These are phyloP conservation scores for Palythoa heliodiscus DNA, from an alignment of 92 coral and sea anemone genomes.

Conservation along the genomic window DNA sequence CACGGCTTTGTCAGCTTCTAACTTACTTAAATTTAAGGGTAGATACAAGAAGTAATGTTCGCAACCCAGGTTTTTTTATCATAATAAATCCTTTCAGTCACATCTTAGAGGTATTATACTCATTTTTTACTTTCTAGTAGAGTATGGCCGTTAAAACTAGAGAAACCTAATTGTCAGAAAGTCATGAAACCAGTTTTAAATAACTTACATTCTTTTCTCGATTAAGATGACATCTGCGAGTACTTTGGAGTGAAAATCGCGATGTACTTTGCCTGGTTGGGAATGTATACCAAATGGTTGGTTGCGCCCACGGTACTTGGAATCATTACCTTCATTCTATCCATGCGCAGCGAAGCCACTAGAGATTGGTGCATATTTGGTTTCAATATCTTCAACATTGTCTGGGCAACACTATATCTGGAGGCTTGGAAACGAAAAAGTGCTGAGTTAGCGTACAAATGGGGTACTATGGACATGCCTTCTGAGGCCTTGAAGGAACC, in stretches of 20 bases:
- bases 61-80: no score
- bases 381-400: slow-evolving; percentile 96
- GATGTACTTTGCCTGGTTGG: slow-evolving; percentile 99
- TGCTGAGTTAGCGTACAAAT: slow-evolving; percentile 97
- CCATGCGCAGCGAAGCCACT: slow-evolving; percentile 88
- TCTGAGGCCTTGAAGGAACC: slow-evolving; percentile 95
- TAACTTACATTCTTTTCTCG: not conserved
- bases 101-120: no score
- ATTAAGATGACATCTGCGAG: slow-evolving; percentile 88
- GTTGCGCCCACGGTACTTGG: slow-evolving; percentile 96
- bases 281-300: slow-evolving; percentile 99
- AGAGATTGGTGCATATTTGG: slow-evolving; percentile 98
- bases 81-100: no score
- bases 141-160: no score
- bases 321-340: slow-evolving; percentile 84
- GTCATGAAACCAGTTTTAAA: not conserved
- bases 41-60: no score
- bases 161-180: not conserved
- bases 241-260: slow-evolving; percentile 99
- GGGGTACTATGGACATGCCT: slow-evolving; percentile 99
- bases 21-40: no score
- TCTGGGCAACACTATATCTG: slow-evolving; percentile 97
- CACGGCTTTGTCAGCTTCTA: no score
- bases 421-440: slow-evolving; percentile 99
- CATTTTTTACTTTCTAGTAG: no score